Percentiles rank a stretch among this genome's conserved stretches.
Conservation (phyloP, 2,888 invertebrate species). For the Thecophora atra region DNA sequence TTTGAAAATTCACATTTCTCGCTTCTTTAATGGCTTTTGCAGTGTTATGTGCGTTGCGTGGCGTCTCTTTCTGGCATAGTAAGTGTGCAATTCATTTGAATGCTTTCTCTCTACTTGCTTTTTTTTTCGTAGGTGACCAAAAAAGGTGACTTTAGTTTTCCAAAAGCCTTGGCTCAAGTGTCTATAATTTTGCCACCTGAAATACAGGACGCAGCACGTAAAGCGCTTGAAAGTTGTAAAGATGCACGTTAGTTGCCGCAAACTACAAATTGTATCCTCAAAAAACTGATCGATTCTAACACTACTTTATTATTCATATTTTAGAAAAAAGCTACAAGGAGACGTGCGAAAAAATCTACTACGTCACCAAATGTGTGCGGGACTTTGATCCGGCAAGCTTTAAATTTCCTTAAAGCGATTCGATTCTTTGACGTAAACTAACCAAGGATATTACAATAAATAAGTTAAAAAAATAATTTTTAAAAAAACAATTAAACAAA, state of each 20-base stretch:
- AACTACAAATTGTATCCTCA: background rate
- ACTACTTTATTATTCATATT: conserved; percentile 9
- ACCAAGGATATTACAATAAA: too few species aligned
- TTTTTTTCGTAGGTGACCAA: conserved; percentile 53
- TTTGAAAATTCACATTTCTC: background rate
- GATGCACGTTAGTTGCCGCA: conserved; percentile 55
- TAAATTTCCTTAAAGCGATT: conserved; percentile 53
- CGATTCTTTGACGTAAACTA: background rate
- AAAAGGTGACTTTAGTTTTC: conserved; percentile 58
- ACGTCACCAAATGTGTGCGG: conserved; percentile 58
- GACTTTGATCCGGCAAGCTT: conserved; percentile 55
- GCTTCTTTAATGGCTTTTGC: conserved; percentile 24
- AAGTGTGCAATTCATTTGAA: conserved; percentile 42
- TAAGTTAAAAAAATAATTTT: background rate
- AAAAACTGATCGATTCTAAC: background rate
- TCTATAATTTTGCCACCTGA: conserved; percentile 59
- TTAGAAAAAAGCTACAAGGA: conserved; percentile 60
- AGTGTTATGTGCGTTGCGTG: conserved; percentile 62
- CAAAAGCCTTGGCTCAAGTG: conserved; percentile 58
- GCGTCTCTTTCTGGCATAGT: conserved; percentile 60
- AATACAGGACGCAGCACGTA: conserved; percentile 52
- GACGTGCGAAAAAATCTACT: conserved; percentile 57
- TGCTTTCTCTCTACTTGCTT: background rate
- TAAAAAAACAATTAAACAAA: background rate
- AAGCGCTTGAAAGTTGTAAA: conserved; percentile 54